Evolutionary conservation across 2,113 vertebrate genomes (phyloP).

Genomic region (Nymphicus hollandicus): DNA sequence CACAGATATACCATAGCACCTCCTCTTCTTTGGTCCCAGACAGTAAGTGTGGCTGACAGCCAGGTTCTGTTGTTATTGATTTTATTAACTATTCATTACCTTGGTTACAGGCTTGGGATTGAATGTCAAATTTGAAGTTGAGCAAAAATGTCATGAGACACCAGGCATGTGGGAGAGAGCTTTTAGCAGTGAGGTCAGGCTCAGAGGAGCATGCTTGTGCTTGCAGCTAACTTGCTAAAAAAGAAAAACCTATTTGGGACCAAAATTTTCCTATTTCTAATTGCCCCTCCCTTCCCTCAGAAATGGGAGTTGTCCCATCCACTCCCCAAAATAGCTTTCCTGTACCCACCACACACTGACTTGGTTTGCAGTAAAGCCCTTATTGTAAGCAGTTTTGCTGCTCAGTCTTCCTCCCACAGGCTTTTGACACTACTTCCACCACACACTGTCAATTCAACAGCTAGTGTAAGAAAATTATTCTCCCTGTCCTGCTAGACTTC

Average conservation of each 20-base stretch:
- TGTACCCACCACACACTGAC: background rate
- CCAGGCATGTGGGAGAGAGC: conserved; percentile 3
- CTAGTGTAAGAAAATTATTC: background rate
- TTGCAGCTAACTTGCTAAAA: conserved; percentile 36
- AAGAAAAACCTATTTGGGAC: background rate
- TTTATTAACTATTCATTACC: conserved; percentile 63
- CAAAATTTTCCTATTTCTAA: conserved; percentile 22
- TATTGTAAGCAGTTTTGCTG: background rate
- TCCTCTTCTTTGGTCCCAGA: background rate
- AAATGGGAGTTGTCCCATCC: background rate
- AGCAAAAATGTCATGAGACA: conserved; percentile 57
- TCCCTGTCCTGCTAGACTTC: background rate
- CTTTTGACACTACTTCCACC: background rate
- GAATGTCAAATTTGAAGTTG: conserved; percentile 38
- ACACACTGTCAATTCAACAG: background rate
- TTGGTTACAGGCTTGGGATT: conserved; percentile 40
- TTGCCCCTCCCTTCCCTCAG: background rate
- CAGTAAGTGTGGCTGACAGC: conserved; percentile 1
- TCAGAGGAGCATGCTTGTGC: background rate
- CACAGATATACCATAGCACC: conserved; percentile 5
- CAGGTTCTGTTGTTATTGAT: conserved; percentile 55
- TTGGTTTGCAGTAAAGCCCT: background rate
- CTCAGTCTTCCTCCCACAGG: background rate
- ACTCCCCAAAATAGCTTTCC: background rate
- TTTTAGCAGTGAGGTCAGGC: conserved; percentile 43